Conservation (phyloP, 2,888 invertebrate species). For the Quadroppia sp. region DNA sequence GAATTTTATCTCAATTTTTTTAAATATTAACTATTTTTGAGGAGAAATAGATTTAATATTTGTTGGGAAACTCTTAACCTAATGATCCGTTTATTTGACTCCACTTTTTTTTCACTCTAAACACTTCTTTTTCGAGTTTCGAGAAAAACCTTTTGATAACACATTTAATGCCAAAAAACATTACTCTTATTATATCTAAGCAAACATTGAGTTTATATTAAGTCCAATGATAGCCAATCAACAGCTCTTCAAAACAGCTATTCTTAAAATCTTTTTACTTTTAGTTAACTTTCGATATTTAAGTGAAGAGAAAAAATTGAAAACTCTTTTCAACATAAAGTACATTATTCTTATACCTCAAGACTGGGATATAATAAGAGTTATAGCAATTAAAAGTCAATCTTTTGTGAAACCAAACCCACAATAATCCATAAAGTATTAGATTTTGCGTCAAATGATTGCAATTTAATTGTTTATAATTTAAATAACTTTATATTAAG, state of each 20-base stretch:
- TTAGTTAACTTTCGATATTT: conserved; percentile 2
- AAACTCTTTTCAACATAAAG: background rate
- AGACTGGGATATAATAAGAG: too few species aligned
- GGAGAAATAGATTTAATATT: background rate
- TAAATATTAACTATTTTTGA: background rate
- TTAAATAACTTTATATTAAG: too few species aligned
- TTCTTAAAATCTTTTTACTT: background rate
- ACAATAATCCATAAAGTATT: background rate
- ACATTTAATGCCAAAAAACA: conserved; percentile 5
- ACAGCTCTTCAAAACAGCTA: background rate
- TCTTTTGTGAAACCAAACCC: too few species aligned
- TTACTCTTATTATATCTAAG: conserved; percentile 13
- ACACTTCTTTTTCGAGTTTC: background rate
- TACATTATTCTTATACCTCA: too few species aligned
- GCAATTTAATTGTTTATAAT: too few species aligned
- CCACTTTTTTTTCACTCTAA: background rate
- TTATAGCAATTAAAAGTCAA: too few species aligned
- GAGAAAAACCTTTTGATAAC: conserved; percentile 2
- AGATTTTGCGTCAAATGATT: background rate
- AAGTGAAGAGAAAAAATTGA: background rate
- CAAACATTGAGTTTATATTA: background rate
- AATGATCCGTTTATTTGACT: conserved; percentile 26
- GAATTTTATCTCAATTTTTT: background rate
- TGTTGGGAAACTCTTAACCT: background rate
- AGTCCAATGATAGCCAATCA: background rate